Conservation (phyloP, 2,888 invertebrate species). For the Amaurobius ferox region DNA sequence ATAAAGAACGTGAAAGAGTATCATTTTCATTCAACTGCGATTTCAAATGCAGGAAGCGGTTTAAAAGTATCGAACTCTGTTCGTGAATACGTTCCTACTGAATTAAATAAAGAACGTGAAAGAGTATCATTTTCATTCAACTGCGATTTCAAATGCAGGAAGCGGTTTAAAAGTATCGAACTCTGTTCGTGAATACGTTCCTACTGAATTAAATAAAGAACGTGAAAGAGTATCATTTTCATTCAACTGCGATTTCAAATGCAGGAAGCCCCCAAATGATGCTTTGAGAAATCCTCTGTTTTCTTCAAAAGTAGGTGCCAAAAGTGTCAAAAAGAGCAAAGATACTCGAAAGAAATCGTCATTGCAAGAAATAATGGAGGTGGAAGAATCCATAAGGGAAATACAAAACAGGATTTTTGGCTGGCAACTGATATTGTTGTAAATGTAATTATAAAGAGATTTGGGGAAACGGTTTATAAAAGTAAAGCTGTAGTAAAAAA, state of each 20-base stretch:
- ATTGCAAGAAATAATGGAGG: slow-evolving; percentile 87
- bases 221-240: slow-evolving; percentile 77
- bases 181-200: slow-evolving; percentile 75
- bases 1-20: too few relatives aligned
- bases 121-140: too few relatives aligned
- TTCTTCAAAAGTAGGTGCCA: neutral
- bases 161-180: slow-evolving; percentile 79
- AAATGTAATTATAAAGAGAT: slow-evolving; percentile 89
- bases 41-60: too few relatives aligned
- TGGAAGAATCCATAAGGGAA: slow-evolving; percentile 87
- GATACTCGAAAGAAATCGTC: slow-evolving; percentile 79
- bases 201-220: slow-evolving; percentile 77
- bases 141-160: slow-evolving; percentile 86
- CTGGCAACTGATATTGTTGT: slow-evolving; percentile 87
- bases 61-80: too few relatives aligned
- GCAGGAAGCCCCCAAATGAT: neutral
- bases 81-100: too few relatives aligned
- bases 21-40: too few relatives aligned
- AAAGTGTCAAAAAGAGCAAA: slow-evolving; percentile 4
- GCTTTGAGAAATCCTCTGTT: slow-evolving; percentile 36
- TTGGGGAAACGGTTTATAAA: slow-evolving; percentile 93
- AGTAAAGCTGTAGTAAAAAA: slow-evolving; percentile 89
- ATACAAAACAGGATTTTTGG: slow-evolving; percentile 88
- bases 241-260: slow-evolving; percentile 24
- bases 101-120: too few relatives aligned